phyloP scores from a whole-genome alignment of 2,797 vertebrate species.

The Esox masquinongy region DNA sequence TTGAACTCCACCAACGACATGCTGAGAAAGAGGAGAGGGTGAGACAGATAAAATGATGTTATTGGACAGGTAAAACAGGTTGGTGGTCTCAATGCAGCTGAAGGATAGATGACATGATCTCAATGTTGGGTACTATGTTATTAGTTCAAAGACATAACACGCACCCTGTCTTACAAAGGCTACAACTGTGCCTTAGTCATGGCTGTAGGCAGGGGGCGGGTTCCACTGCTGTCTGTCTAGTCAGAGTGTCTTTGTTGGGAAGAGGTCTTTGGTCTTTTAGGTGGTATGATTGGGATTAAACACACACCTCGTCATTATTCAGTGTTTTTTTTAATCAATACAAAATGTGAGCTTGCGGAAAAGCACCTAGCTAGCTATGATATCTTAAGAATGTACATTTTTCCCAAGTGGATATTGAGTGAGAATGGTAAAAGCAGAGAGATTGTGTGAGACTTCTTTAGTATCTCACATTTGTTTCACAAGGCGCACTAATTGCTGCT shows the following conservation, averaged over 20 bases:
- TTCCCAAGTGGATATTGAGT: conserved; percentile 41
- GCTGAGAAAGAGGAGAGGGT: background rate
- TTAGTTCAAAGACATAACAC: conserved; percentile 45
- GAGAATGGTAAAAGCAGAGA: conserved; percentile 41
- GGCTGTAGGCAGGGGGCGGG: conserved; percentile 41
- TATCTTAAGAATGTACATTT: conserved; percentile 46
- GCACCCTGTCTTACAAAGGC: conserved; percentile 17
- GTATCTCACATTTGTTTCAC: conserved; percentile 53
- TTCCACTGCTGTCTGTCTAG: conserved; percentile 10
- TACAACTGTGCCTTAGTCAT: conserved; percentile 9
- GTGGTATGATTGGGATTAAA: conserved; percentile 18
- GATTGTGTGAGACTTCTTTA: conserved; percentile 42
- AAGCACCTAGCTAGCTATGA: conserved; percentile 20
- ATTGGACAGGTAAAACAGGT: background rate
- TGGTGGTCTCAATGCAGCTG: conserved; percentile 11
- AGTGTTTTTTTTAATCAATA: conserved; percentile 21
- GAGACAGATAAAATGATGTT: background rate
- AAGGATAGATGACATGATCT: conserved; percentile 22
- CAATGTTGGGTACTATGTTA: conserved; percentile 28
- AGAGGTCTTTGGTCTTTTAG: conserved; percentile 26
- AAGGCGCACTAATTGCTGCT: conserved; percentile 59
- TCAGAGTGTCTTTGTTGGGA: background rate
- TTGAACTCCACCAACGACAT: background rate
- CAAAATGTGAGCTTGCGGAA: conserved; percentile 12
- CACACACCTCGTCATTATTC: background rate